Base-by-base conservation (phyloP, 2,797 vertebrate genomes). In the Microchirus variegatus region DNA sequence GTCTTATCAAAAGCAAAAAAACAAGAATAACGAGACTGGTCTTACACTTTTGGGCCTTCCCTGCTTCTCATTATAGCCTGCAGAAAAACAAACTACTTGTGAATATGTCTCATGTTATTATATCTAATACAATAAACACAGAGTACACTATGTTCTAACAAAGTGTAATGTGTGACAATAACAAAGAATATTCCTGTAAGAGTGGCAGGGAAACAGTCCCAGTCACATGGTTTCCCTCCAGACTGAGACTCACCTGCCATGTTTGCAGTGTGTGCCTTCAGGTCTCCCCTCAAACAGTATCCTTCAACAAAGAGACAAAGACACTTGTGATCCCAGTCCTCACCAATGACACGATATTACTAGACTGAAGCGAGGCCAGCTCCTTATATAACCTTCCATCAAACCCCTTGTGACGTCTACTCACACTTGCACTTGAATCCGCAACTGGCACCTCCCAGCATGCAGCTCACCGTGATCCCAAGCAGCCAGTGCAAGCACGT, bases 171-270 rank as follows among this genome's bases (percentile, higher is more conserved):
- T 9, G 16, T 16, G 7, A 52, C n/a, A 49, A n/a, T 5, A 51
- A 36, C 6, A 16, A 48, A 47, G 44, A 22, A 47, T 22, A 22
- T 22, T 47, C 45, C 45, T 22, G 10, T 5, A 45, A 17, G 11
- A 17, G 17, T 17, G 16, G 10, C 9, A 17, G 9, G 22, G 22
- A 22, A 22, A 22, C 22, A 22, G 44, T 46, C 41, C 17, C 9
- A 14, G 10, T 55, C 16, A 7, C 22, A 45, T 6, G 3, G n/a
- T 8, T 37, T 10, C 38, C 16, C 16, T 54, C 48, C 36, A 26
- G 41, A 31, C 10, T 2, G 9, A 18, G 26, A 79, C 93, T 89
- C 57, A 94, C 93, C 92, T 89, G 53, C 70, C 92, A 94, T 93
- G 81, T 59, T 63, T 67, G 72, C 67, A 44, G 63, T n/a, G 45